Percentiles rank a stretch among this genome's conserved stretches.
Conservation (phyloP, 1,140 invertebrate genomes). For the Leptoteleia sp. region DNA sequence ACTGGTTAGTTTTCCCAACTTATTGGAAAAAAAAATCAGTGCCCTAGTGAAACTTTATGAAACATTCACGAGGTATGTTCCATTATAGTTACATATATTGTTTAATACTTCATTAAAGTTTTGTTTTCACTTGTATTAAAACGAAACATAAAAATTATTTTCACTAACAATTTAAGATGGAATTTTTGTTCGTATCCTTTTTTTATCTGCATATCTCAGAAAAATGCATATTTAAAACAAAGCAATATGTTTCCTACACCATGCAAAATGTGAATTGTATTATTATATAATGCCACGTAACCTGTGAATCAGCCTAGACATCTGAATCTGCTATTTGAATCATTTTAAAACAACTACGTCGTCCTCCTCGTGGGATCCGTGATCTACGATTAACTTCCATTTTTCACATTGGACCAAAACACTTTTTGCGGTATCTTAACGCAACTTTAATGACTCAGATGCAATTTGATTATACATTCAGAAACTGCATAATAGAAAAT, state of each 20-base stretch:
- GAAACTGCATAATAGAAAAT: constrained; percentile 22
- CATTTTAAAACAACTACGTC: constrained; percentile 48
- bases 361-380: constrained; percentile 50
- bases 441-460: constrained; percentile 30
- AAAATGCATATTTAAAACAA: constrained; percentile 16
- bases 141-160: too few relatives aligned
- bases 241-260: constrained; percentile 24
- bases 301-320: constrained; percentile 67
- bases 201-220: too few relatives aligned
- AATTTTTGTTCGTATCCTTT: too few relatives aligned
- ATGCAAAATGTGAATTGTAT: constrained; percentile 60
- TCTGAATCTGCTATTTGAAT: constrained; percentile 58
- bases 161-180: too few relatives aligned
- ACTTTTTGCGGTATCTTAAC: constrained; percentile 31
- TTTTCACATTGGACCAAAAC: constrained; percentile 39
- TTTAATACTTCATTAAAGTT: too few relatives aligned
- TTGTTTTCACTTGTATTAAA: too few relatives aligned
- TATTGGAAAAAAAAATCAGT: too few relatives aligned
- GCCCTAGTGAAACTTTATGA: too few relatives aligned
- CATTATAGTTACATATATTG: too few relatives aligned
- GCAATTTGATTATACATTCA: constrained; percentile 33
- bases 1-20: too few relatives aligned
- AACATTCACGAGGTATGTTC: too few relatives aligned
- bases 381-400: constrained; percentile 50
- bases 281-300: constrained; percentile 63